Evolutionary conservation across 2,797 vertebrate genomes (phyloP), one percentile per base, ranked within the genome.

Genomic region (Amblyopsis hoosieri): DNA sequence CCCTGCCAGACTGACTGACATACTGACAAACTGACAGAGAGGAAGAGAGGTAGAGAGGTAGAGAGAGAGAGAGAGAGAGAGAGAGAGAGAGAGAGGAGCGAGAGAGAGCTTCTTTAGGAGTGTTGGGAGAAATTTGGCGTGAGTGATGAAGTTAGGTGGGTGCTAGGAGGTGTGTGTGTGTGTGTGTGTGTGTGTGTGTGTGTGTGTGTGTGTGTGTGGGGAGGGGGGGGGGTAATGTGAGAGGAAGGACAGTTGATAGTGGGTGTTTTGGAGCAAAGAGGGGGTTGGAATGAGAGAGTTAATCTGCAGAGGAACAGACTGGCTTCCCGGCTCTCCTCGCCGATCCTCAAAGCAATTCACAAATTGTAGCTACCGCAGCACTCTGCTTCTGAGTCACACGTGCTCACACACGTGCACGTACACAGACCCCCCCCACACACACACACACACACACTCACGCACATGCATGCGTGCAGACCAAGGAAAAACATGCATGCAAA

Each of bases 221-320:
- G 1, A 3, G 54, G 13, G 66, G 12, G 54, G 19, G 49, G 54
- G 12, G 13, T 37, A 8, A 8, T 1, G 2, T 12, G 29, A 49
- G n/a, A 61, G 14, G 65, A 66, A 60, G 81, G 74, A 80, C 72
- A 19, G 53, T 74, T 84, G 87, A 85, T 87, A 83, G 84, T 74
- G 76, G 71, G 67, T 85, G 73, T 85, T 83, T 76, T 75, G 71
- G 69, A 81, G 79, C 74, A 76, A 62, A 69, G 58, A 62, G 70
- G 63, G 64, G 72, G 54, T 63, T 85, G 77, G 72, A 78, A 85
- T 81, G 69, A 82, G 74, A 79, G 72, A 86, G 82, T 83, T 90
- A 89, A 89, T 91, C 89, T 89, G 78, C 79, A 86, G 83, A 81
- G 78, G 76, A 87, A 82, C 83, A 88, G 80, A 86, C 82, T 80